Percentiles rank a stretch among this genome's conserved stretches.
Evolutionary conservation across 35 echinoderm and acorn worm species (phyloP).

Genomic region (Acanthaster planci): DNA sequence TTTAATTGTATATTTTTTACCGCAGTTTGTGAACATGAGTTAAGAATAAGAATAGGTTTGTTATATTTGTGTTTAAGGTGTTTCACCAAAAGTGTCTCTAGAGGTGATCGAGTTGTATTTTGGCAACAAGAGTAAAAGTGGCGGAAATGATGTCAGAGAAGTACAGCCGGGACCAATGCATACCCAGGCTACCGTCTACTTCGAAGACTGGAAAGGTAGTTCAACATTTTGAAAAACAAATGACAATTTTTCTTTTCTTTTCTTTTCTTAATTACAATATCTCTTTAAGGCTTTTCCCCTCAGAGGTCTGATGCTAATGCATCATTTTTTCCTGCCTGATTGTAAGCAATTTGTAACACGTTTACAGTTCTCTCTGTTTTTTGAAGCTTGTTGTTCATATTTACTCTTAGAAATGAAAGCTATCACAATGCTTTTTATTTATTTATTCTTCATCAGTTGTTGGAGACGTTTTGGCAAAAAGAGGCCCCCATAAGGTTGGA

Average conservation of each 20-base stretch:
- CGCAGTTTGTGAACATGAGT: no score
- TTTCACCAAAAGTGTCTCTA: neutral
- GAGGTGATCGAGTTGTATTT: conserved; percentile 47
- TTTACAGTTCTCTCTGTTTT: no score
- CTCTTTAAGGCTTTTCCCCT: no score
- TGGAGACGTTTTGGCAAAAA: neutral
- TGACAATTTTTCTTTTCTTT: neutral
- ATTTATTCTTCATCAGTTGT: conserved; percentile 8
- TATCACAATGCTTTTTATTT: neutral
- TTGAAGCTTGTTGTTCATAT: no score
- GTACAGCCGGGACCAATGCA: conserved; percentile 6
- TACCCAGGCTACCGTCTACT: conserved; percentile 14
- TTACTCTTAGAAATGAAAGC: no score
- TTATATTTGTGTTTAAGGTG: neutral
- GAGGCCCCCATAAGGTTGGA: neutral
- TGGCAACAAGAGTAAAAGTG: conserved; percentile 48
- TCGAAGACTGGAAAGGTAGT: conserved; percentile 51
- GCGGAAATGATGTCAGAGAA: conserved; percentile 6
- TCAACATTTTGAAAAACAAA: neutral
- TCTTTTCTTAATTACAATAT: no score
- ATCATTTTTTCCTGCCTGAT: no score
- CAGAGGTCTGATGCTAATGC: no score
- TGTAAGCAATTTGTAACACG: no score
- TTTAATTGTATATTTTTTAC: no score
- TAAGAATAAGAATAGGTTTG: no score